These are phyloP conservation scores for Turdus rufiventris DNA, from an alignment of 2,113 vertebrate genomes.

Conservation along the genomic window DNA sequence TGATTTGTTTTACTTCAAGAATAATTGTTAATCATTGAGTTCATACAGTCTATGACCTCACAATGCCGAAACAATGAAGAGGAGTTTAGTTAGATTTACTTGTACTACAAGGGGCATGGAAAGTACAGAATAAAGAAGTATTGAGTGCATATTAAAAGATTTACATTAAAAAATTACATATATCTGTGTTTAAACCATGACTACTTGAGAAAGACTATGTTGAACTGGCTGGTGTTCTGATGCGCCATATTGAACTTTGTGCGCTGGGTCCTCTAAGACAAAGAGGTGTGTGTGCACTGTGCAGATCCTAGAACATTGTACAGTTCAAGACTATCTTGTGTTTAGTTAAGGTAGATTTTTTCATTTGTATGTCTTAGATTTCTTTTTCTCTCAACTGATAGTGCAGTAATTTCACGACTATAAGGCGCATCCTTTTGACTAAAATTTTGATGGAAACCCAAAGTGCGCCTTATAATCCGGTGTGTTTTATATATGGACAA, in stretches of 20 bases:
- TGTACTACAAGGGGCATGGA: background rate
- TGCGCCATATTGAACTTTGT: background rate
- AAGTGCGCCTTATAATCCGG: too few relatives aligned
- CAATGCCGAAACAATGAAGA: background rate
- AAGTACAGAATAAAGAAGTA: background rate
- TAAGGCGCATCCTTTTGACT: too few relatives aligned
- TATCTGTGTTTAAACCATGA: background rate
- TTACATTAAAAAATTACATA: background rate
- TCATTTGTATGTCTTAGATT: background rate
- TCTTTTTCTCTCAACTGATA: background rate
- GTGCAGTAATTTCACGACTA: background rate
- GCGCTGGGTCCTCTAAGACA: too few relatives aligned
- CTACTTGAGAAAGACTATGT: background rate
- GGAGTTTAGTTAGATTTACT: background rate
- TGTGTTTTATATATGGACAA: too few relatives aligned
- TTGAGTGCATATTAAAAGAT: background rate
- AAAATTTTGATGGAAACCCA: too few relatives aligned
- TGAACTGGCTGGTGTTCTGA: background rate
- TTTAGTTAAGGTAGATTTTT: background rate
- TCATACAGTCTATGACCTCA: background rate
- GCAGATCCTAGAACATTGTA: background rate
- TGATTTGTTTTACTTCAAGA: conserved; percentile 12
- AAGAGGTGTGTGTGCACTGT: background rate
- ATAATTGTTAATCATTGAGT: background rate
- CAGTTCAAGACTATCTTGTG: background rate